A percentile compares a stretch with the other conserved stretches of the same genome.
phyloP scores from a whole-genome alignment of 2,113 vertebrate genomes.

The Macaca mulatta region DNA sequence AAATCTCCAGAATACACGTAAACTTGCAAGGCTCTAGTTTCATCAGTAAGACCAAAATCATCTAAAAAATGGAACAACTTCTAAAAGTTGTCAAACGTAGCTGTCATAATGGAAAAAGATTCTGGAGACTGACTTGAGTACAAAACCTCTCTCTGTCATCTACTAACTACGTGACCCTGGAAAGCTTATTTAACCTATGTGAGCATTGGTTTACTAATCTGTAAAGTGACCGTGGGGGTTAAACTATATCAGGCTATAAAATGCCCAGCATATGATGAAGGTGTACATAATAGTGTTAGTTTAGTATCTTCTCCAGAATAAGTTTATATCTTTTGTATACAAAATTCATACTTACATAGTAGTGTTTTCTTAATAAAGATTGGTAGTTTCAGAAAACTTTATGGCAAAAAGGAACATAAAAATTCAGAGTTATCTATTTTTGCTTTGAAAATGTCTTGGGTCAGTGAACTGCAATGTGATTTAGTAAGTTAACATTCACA shows the following conservation, averaged over 20 bases:
- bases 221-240: not conserved
- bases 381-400: not conserved
- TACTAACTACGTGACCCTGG: not conserved
- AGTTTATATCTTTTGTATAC: not conserved
- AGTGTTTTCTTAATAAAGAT: not conserved
- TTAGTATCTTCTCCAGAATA: not conserved
- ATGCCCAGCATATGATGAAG: not conserved
- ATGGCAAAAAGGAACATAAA: not conserved
- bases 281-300: not conserved
- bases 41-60: not conserved
- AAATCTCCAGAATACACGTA: not conserved
- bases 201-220: not conserved
- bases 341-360: not conserved
- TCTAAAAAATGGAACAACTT: not conserved
- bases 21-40: not conserved
- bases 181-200: not conserved
- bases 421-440: constrained; percentile 29
- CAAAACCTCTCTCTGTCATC: not conserved
- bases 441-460: constrained; percentile 12
- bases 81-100: not conserved
- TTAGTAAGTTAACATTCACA: not conserved
- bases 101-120: not conserved
- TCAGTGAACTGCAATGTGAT: not conserved
- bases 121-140: not conserved
- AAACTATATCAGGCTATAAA: not conserved